phyloP scores from a whole-genome alignment of 2,797 vertebrate genomes.

The Cynodonichthys magdalenae region DNA sequence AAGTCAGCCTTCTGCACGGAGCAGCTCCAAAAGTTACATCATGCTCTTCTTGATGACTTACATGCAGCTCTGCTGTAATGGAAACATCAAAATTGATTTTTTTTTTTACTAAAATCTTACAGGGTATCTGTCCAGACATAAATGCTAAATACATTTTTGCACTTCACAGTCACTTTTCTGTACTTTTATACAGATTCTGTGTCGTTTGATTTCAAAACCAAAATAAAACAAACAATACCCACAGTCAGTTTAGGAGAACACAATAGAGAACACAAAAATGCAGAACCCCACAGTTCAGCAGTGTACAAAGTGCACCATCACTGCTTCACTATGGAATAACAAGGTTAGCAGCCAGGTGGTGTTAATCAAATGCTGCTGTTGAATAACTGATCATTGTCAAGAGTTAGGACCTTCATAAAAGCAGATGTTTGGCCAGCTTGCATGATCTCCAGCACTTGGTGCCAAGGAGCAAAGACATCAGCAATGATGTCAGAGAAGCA shows the following conservation, averaged over 20 bases:
- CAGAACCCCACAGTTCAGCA: not conserved
- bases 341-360: not conserved
- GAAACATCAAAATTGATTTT: slow-evolving; percentile 40
- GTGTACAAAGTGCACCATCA: not conserved
- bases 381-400: not conserved
- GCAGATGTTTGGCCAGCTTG: not conserved
- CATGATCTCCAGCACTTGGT: not conserved
- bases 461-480: not conserved
- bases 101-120: slow-evolving; percentile 3
- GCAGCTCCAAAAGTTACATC: slow-evolving; percentile 68
- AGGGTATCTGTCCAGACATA: not conserved
- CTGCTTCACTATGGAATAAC: not conserved
- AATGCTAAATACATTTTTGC: not conserved
- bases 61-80: slow-evolving; percentile 18
- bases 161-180: not conserved
- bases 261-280: not conserved
- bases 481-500: not conserved
- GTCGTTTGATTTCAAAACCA: not conserved
- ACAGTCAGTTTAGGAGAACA: not conserved
- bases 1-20: slow-evolving; percentile 48
- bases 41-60: slow-evolving; percentile 47
- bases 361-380: not conserved
- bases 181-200: not conserved
- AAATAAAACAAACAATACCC: not conserved
- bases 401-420: not conserved